Evolutionary conservation across 2,797 vertebrate species (phyloP).

Genomic region (Pangasius mekongensis): DNA sequence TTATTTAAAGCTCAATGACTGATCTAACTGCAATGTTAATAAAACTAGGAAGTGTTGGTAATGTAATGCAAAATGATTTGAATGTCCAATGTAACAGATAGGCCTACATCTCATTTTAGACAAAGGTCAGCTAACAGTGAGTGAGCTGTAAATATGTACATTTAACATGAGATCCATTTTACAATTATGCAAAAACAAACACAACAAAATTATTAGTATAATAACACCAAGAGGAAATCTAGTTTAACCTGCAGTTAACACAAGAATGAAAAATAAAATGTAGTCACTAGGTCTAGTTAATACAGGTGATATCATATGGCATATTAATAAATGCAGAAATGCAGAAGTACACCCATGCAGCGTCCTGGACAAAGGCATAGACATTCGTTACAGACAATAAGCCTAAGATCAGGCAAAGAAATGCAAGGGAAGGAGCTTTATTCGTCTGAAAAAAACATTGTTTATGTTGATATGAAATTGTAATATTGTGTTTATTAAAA

Average conservation of each 20-base stretch:
- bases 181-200: not conserved
- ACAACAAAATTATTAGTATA: not conserved
- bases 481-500: not conserved
- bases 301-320: not conserved
- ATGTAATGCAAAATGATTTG: not conserved
- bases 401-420: not conserved
- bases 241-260: not conserved
- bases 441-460: not conserved
- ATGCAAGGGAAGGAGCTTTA: not conserved
- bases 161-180: not conserved
- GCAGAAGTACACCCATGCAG: not conserved
- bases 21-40: not conserved
- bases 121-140: not conserved
- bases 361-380: not conserved
- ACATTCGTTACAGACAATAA: not conserved
- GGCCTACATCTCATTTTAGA: not conserved
- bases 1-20: not conserved
- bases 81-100: not conserved
- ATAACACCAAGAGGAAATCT: not conserved
- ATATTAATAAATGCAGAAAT: not conserved
- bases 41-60: not conserved
- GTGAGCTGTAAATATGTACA: not conserved
- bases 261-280: not conserved
- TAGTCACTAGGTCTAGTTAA: not conserved
- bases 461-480: not conserved